Evolutionary conservation across 2,113 vertebrate genomes (phyloP).

Genomic region (Oryzias celebensis): DNA sequence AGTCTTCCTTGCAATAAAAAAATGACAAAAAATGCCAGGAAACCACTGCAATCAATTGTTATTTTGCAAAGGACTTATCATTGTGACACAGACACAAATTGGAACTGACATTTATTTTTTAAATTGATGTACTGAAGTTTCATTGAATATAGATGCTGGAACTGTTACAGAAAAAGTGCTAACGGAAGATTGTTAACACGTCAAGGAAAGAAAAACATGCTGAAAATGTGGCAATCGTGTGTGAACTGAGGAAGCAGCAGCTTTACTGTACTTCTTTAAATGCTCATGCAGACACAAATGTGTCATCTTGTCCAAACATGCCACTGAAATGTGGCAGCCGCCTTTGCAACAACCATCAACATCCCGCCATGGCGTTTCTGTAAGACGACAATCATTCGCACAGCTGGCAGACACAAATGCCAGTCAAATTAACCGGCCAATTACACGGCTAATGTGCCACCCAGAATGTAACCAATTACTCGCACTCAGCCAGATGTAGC

Average conservation of each 20-base stretch:
- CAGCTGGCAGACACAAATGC: constrained; percentile 48
- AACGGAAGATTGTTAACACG: too few relatives aligned
- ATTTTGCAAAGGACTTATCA: background rate
- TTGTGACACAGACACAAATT: too few relatives aligned
- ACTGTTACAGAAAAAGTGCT: too few relatives aligned
- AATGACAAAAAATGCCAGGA: background rate
- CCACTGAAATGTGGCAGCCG: constrained; percentile 23
- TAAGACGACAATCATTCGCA: constrained; percentile 21
- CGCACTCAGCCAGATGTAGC: constrained; percentile 31
- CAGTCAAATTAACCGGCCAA: constrained; percentile 60
- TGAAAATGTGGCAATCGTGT: too few relatives aligned
- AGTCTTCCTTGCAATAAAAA: background rate
- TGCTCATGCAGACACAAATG: background rate
- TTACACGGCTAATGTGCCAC: constrained; percentile 47
- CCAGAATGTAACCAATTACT: constrained; percentile 21
- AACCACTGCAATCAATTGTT: background rate
- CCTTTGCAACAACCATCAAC: constrained; percentile 15
- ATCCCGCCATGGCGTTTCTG: constrained; percentile 7
- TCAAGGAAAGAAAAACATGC: too few relatives aligned
- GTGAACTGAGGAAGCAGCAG: background rate
- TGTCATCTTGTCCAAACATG: background rate
- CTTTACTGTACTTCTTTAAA: background rate
- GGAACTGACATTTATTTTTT: too few relatives aligned
- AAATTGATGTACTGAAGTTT: too few relatives aligned
- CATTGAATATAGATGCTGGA: too few relatives aligned